phyloP scores from a whole-genome alignment of 2,113 vertebrate genomes.

The Ciconia stormi region DNA sequence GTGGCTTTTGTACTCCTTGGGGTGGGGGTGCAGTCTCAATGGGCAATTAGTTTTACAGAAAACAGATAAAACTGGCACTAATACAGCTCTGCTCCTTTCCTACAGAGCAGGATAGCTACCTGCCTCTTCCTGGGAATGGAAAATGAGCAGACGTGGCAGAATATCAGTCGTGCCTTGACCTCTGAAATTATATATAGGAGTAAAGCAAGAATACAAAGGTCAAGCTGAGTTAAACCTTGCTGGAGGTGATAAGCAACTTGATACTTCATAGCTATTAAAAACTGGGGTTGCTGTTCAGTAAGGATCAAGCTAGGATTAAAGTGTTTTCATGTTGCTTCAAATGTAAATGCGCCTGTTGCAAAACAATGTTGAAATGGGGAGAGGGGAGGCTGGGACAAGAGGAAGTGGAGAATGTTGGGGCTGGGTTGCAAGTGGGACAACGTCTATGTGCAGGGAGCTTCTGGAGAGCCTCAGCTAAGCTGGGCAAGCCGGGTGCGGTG shows the following conservation, averaged over 20 bases:
- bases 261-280: background rate
- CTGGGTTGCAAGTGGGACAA: background rate
- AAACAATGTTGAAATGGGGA: background rate
- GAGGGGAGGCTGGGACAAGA: background rate
- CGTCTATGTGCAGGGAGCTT: background rate
- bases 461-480: background rate
- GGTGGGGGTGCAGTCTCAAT: rapidly evolving
- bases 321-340: rapidly evolving
- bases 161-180: background rate
- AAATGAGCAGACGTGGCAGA: background rate
- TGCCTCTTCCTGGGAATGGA: background rate
- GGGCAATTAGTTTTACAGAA: background rate
- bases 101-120: background rate
- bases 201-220: background rate
- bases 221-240: background rate
- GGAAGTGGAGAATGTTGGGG: background rate
- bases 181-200: background rate
- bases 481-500: background rate
- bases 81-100: background rate
- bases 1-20: background rate
- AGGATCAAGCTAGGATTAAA: background rate
- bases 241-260: background rate
- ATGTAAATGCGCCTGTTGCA: background rate
- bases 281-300: background rate
- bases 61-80: background rate